Evolutionary conservation across 1,140 invertebrate species (phyloP), one percentile per base, ranked within the genome.

Genomic region (Ctenoplectra terminalis): DNA sequence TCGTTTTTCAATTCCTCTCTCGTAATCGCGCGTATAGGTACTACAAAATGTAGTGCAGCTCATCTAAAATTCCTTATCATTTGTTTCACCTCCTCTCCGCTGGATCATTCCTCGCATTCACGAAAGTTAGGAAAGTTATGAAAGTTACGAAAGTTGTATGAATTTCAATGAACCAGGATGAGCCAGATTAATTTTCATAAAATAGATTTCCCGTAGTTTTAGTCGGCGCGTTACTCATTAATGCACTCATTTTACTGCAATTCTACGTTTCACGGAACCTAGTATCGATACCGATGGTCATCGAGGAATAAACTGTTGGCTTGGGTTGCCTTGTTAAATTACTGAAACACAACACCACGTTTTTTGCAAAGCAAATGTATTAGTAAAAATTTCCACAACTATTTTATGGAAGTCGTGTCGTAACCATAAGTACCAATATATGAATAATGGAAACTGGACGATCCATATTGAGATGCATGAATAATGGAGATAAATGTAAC

Each of bases 401-500:
- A 29, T 20, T 71, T 71, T 56, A 54, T 46, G 11, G 46, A 34
- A n/a, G 43, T 37, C 29, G 34, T 23, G 29, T 23, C 48, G 67
- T 23, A 37, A 6, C 40, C 6, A 5, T 60, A 73, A 73, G 71
- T 60, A 73, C 37, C 71, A 17, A 73, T 46, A 17, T 60, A 73
- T 73, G 71, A 73, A 73, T 73, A 73, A 73, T 73, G 71, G 54
- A 73, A 46, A 8, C 2, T 23, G 40, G 8, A 52, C 34, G 71
- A 60, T 73, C 71, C 54, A 73, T 73, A 73, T 73, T 43, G 52
- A 60, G 26, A 29, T 46, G 9, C 40, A 73, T 73, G 71, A 73
- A 73, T 73, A 73, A 73, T 73, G 71, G 37, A 73, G 29, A 46
- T 15, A 54, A 48, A 43, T 60, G 29, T 73, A 73, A 73, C 54